Base-by-base conservation (phyloP, 30 jellyfish, hydroid and myxozoan species). In the Hydractinia echinata region DNA sequence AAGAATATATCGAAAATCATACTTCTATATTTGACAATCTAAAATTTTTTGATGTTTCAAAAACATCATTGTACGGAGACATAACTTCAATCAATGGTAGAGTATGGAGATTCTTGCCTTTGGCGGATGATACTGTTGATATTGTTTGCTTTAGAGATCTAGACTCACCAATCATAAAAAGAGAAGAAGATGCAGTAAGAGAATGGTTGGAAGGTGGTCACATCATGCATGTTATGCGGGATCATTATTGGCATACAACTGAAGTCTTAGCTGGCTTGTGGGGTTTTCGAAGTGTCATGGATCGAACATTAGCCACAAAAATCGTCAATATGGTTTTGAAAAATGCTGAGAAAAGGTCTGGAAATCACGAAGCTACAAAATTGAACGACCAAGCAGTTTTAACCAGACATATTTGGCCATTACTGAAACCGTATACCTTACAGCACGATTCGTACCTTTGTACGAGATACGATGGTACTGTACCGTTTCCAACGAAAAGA, bases 401-500 rank as follows among this genome's bases (percentile, higher is more conserved):
- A 20, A 50, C 30, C 10, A 48, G 18, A n/a, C 18, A 71, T 7
- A 30, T 71, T 20, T 71, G 53, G 44, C 55, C 81, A 11, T 20
- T 30, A 9, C 5, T 71, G 44, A 52, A 48, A 5, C 55, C 10
- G 3, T 4, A 71, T 0, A 15, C 1, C 4, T 20, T 71, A 20
- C 55, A 71, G 66, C 81, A 71, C 81, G 53, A 71, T 71, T 48
- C 81, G 10, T 71, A 20, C 67, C 51, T 20, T 48, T 71, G 81
- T 19, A 58, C 30, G n/a, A 30, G n/a, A 20, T 71, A 20, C 60
- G 81, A 30, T 9, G 13, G 53, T 4, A 20, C 81, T 8, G 8
- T 19, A n/a, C 81, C 81, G 10, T 71, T 71, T 71, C 81, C 81
- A 50, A 71, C 81, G 5, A 30, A 71, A 20, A 30, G 81, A 71